Conservation (phyloP, 2,113 vertebrate species). For the Gracilinanus agilis region DNA sequence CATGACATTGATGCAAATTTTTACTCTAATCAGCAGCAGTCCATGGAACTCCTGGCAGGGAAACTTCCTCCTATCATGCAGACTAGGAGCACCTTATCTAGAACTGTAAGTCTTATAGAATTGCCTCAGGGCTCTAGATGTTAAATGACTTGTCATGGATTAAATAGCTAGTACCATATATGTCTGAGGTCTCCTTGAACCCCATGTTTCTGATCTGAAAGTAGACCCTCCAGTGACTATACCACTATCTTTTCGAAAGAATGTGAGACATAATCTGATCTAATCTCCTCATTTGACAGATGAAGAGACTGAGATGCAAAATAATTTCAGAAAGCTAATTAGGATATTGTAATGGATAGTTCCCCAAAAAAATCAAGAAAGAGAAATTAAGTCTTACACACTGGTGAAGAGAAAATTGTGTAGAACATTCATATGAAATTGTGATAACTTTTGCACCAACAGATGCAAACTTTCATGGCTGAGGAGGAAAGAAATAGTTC, state of each 20-base stretch:
- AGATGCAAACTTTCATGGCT: not conserved
- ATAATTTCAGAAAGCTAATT: not conserved
- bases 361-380: not conserved
- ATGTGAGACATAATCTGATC: not conserved
- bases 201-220: not conserved
- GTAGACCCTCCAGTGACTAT: not conserved
- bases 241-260: not conserved
- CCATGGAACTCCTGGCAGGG: not conserved
- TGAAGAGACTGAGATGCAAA: not conserved
- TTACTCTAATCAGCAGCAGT: not conserved
- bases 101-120: too few species aligned
- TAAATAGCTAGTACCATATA: not conserved
- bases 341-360: not conserved
- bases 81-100: not conserved
- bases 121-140: not conserved
- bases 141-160: not conserved
- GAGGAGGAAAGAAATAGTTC: not conserved
- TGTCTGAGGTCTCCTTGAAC: not conserved
- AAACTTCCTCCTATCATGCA: not conserved
- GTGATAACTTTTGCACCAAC: not conserved
- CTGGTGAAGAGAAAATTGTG: not conserved
- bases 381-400: not conserved
- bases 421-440: not conserved
- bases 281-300: not conserved
- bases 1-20: not conserved